Evolutionary conservation across 64 coral and sea anemone genomes (phyloP), one percentile per base, ranked within the genome.

Genomic region (Pocillopora verrucosa): DNA sequence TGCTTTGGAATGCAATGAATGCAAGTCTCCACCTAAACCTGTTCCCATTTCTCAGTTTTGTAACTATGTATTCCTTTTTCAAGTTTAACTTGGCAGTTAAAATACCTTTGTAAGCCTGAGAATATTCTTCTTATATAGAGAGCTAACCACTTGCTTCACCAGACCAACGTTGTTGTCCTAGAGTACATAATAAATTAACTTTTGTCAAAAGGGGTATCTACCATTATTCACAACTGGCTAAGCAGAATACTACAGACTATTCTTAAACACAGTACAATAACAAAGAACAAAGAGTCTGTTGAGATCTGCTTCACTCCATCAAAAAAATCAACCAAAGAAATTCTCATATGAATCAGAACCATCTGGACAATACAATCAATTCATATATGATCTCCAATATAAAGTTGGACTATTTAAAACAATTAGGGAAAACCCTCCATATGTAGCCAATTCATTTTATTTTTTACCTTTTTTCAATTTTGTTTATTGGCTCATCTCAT

Each of bases 111-210:
- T 99, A 64, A 99, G 80, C 65, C 97, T 81, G 65, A 95, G 72
- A 20, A 99, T 99, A 56, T 95, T 99, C 73, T 95, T 95, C 81
- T 93, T 95, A 73, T 99, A 95, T n/a, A 99, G 17, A 59, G 97
- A 99, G 80, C 91, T 95, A 34, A 94, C 88, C 30, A 93, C 97
- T 95, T 99, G 97, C 78, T 99, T 99, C 10, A 99, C 93, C 59
- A 99, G 72, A n/a, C 97, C 97, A 2, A 95, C 80, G 74, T 99
- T 99, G 70, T 90, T 95, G 61, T 99, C 97, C 97, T 99, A 64
- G 14, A 75, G 57, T 4, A 72, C 2, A 85, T 41, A 59, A 45
- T 9, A 41, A 24, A 70, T 10, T 5, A 24, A 5, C 4, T 70
- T 5, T 38, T 38, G 37, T 30, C 6, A 36, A 12, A 38, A 16